Percentiles rank a stretch among this genome's conserved stretches.
phyloP scores from a whole-genome alignment of 2,113 vertebrate species.

The Urocitellus parryii region DNA sequence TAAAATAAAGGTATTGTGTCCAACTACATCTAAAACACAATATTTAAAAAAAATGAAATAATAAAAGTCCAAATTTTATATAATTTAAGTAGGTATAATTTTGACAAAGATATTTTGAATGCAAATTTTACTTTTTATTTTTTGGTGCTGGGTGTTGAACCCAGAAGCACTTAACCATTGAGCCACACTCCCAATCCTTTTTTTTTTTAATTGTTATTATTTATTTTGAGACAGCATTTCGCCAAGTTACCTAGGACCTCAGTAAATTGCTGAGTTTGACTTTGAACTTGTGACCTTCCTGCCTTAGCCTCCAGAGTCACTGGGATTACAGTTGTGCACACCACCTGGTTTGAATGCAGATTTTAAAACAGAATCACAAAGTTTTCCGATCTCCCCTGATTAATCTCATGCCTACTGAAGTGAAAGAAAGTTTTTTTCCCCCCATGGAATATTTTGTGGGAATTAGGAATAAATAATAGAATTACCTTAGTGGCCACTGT shows the following conservation, averaged over 20 bases:
- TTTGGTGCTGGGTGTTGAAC: too few species aligned
- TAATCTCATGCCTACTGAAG: background rate
- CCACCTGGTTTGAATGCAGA: background rate
- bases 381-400: background rate
- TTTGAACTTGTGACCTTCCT: too few species aligned
- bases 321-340: too few species aligned
- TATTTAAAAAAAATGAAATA: background rate
- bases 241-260: too few species aligned
- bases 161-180: too few species aligned
- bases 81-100: background rate
- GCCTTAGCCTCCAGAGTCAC: too few species aligned
- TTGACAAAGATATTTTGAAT: background rate
- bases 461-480: background rate
- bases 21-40: too few species aligned
- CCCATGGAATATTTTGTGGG: background rate
- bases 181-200: too few species aligned
- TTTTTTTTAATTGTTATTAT: too few species aligned
- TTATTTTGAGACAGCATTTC: too few species aligned
- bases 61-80: background rate
- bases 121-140: background rate
- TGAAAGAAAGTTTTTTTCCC: background rate
- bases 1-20: too few species aligned
- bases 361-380: background rate
- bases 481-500: background rate
- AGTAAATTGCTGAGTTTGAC: too few species aligned